Evolutionary conservation across 2,888 invertebrate genomes (phyloP).

Genomic region (Scaptomyza parva): DNA sequence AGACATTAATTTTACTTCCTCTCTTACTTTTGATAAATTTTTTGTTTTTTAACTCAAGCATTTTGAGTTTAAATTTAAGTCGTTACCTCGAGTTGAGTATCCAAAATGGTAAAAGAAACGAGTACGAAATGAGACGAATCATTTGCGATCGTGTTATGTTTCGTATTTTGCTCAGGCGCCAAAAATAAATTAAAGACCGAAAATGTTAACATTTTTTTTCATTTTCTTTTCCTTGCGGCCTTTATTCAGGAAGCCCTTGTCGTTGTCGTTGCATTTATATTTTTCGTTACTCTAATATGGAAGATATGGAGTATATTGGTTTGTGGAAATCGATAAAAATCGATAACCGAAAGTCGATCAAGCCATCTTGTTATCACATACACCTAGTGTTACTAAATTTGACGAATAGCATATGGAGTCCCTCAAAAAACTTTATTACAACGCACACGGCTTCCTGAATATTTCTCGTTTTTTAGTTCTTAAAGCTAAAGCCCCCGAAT

Average conservation of each 20-base stretch:
- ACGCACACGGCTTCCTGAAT: too few species aligned
- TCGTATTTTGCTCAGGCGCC: constrained; percentile 59
- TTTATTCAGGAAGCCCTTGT: constrained; percentile 34
- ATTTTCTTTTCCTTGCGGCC: constrained; percentile 22
- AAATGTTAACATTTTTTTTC: constrained; percentile 60
- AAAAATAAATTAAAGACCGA: constrained; percentile 70
- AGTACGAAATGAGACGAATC: constrained; percentile 5
- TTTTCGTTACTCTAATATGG: too few species aligned
- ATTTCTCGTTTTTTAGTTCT: neutral
- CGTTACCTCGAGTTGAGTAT: constrained; percentile 16
- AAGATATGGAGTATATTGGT: too few species aligned
- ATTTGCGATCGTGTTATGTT: constrained; percentile 42
- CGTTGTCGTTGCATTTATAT: constrained; percentile 7
- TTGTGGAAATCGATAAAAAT: too few species aligned
- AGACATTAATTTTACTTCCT: neutral
- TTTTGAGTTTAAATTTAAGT: constrained; percentile 28
- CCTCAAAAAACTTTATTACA: too few species aligned
- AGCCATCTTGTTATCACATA: too few species aligned
- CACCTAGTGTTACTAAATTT: too few species aligned
- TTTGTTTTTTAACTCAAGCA: neutral
- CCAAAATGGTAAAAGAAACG: constrained; percentile 11
- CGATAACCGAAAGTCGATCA: too few species aligned
- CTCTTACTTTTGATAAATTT: constrained; percentile 10
- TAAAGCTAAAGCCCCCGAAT: too few species aligned
- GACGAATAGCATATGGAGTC: too few species aligned